phyloP scores from a whole-genome alignment of 2,888 invertebrate genomes.

The Acanthosepion lycidas region DNA sequence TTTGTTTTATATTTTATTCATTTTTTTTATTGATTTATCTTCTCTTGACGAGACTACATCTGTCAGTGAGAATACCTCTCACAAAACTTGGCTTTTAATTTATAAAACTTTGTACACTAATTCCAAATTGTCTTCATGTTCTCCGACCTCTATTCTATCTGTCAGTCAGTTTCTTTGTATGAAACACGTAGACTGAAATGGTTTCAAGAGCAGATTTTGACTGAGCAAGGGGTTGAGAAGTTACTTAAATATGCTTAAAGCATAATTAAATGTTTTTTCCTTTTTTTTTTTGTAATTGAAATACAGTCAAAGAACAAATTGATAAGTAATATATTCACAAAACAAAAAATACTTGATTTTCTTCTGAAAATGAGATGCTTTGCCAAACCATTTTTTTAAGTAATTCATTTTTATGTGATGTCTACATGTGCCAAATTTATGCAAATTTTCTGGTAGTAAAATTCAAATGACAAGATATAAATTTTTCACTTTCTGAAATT shows the following conservation, averaged over 20 bases:
- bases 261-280: background rate
- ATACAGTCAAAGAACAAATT: background rate
- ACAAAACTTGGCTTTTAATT: background rate
- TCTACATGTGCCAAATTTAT: slow-evolving; percentile 33
- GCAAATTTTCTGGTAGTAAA: background rate
- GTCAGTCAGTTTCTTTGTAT: background rate
- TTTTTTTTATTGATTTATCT: too few species aligned
- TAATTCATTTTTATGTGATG: background rate
- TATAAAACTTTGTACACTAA: background rate
- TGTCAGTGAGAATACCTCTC: too few species aligned
- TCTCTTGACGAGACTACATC: too few species aligned
- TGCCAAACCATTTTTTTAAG: background rate
- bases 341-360: background rate
- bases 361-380: background rate
- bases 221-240: background rate
- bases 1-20: background rate
- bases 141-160: background rate
- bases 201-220: background rate
- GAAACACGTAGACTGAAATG: background rate
- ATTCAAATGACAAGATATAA: background rate
- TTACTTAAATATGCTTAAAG: background rate
- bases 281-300: background rate
- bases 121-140: background rate
- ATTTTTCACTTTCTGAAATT: background rate
- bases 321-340: background rate